phyloP scores from a whole-genome alignment of 2,113 vertebrate species.

The rabbit (Oryctolagus cuniculus) region mOryCun1.1 NC_091440.1:84756501-84757000 shows the following conservation, averaged over 20 bases:
- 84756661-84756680: slow-evolving; percentile 80
- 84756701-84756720: slow-evolving; percentile 88
- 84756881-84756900: slow-evolving; percentile 61
- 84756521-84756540: slow-evolving; percentile 52
- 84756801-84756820: slow-evolving; percentile 73
- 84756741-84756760: slow-evolving; percentile 84
- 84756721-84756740: slow-evolving; percentile 82
- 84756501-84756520: slow-evolving; percentile 75
- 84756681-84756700: slow-evolving; percentile 86
- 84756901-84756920: not conserved
- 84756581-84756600: not conserved
- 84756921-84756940: not conserved
- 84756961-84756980: slow-evolving; percentile 19
- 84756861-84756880: slow-evolving; percentile 54
- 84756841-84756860: slow-evolving; percentile 78
- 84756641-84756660: slow-evolving; percentile 56
- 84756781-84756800: slow-evolving; percentile 86
- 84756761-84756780: slow-evolving; percentile 86
- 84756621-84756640: slow-evolving; percentile 74
- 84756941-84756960: not conserved
- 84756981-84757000: not conserved
- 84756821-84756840: not conserved
- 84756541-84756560: slow-evolving; percentile 53
- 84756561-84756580: not conserved
- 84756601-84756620: slow-evolving; percentile 62